Percentiles rank a stretch among this genome's conserved stretches.
These are phyloP conservation scores for Tiphia femorata DNA, from an alignment of 2,888 invertebrate species.

Conservation along the genomic window DNA sequence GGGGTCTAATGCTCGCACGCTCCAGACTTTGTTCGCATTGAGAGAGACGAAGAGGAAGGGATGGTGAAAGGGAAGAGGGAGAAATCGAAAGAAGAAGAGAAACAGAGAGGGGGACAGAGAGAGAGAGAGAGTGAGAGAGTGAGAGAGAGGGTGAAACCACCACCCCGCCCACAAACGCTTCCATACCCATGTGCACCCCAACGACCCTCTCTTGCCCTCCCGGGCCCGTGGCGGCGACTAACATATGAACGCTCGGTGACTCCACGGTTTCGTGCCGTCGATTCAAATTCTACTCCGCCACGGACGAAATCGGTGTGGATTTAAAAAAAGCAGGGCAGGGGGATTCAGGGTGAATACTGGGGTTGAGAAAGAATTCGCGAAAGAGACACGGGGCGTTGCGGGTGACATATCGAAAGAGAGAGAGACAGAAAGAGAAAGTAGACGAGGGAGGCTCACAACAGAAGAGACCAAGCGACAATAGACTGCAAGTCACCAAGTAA, in stretches of 20 bases:
- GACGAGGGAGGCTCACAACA: slow-evolving; percentile 10
- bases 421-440: slow-evolving; percentile 24
- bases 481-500: slow-evolving; percentile 69
- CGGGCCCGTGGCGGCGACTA: slow-evolving; percentile 62
- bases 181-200: no score
- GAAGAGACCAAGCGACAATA: no score
- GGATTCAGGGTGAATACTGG: slow-evolving; percentile 3
- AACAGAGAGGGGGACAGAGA: not conserved
- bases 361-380: slow-evolving; percentile 22
- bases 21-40: no score
- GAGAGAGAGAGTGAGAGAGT: slow-evolving; percentile 14
- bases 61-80: no score
- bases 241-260: slow-evolving; percentile 68
- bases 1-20: no score
- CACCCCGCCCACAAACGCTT: slow-evolving; percentile 24
- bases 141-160: slow-evolving; percentile 28
- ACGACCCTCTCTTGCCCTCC: no score
- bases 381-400: no score
- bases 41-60: no score
- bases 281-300: slow-evolving; percentile 64
- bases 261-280: slow-evolving; percentile 63
- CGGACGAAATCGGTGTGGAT: slow-evolving; percentile 63
- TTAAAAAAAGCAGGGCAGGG: slow-evolving; percentile 56
- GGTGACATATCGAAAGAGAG: no score
- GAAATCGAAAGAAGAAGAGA: no score